Evolutionary conservation across 2,113 vertebrate genomes (phyloP).

Genomic region (Osmerus eperlanus): DNA sequence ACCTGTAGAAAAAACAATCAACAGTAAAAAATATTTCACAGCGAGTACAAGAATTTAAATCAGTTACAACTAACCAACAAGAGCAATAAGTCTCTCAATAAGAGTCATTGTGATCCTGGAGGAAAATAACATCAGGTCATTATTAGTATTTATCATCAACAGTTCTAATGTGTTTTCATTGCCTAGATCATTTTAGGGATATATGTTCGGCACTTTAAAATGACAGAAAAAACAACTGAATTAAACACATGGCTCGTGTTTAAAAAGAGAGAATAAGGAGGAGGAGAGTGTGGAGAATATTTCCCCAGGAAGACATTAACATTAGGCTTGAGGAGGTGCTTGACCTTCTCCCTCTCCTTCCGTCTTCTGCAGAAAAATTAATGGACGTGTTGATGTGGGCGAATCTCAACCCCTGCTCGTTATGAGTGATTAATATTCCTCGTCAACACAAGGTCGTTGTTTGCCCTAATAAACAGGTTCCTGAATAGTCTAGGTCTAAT

Average conservation of each 20-base stretch:
- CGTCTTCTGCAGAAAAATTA: constrained; percentile 3
- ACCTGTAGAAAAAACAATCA: too few species aligned
- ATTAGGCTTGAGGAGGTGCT: constrained; percentile 6
- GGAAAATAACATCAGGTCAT: too few species aligned
- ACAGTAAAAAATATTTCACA: too few species aligned
- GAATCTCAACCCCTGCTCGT: constrained; percentile 25
- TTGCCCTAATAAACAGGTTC: constrained; percentile 29
- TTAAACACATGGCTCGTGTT: neutral
- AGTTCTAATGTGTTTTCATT: too few species aligned
- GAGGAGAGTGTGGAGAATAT: neutral
- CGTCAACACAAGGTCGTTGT: constrained; percentile 35
- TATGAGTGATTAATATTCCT: constrained; percentile 46
- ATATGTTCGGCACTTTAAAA: too few species aligned
- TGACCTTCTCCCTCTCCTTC: constrained; percentile 31
- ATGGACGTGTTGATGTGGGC: constrained; percentile 4
- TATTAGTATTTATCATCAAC: too few species aligned
- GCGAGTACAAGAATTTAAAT: too few species aligned
- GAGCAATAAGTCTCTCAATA: too few species aligned
- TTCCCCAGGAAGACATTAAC: neutral
- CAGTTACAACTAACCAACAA: too few species aligned
- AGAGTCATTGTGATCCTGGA: too few species aligned
- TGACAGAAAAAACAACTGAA: too few species aligned
- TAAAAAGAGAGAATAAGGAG: neutral
- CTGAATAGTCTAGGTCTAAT: neutral
- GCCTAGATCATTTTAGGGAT: too few species aligned